Base-by-base conservation (phyloP, 2,888 invertebrate species). In the Petrolisthes manimaculis region DNA sequence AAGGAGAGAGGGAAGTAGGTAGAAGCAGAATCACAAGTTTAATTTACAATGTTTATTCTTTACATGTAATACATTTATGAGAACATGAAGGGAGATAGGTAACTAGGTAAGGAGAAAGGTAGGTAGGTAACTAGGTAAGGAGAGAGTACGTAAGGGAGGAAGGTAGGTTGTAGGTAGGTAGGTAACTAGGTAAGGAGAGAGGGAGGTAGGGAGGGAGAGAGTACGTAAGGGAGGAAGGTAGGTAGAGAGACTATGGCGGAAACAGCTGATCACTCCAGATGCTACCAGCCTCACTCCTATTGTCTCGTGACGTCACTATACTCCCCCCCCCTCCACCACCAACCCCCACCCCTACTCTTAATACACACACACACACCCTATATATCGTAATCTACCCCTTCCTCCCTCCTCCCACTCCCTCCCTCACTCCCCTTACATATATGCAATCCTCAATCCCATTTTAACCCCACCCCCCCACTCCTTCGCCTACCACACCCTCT, bases 211-310 rank as follows among this genome's bases (percentile, higher is more conserved):
- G 1, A 24, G 71, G 71, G n/a, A 24, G 71, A 6, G 9, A 55
- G 18, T 12, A n/a, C n/a, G 54, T n/a, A n/a, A 21, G 12, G n/a
- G 53, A 53, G 54, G 14, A 54, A 54, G 12, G 12, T 6, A n/a
- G 54, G 37, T 24, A 78, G 55, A 78, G 55, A n/a, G 55, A 55
- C 78, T 77, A 53, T 53, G 53, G 54, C 53, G 79, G 54, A 53
- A 79, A 79, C 79, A 79, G 79, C 79, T 80, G 80, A 80, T 80
- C 80, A 56, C 24, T 56, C 80, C 80, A 80, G 80, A 80, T 80
- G 80, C 80, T 80, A 18, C 61, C 61, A 61, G 61, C 12, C 61
- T 61, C 61, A 12, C 61, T 18, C 80, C 80, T 80, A 80, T 80
- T 80, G 80, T 80, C 61, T 56, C 56, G 54, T 80, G 82, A 69